Evolutionary conservation across 2,888 invertebrate species (phyloP).

Genomic region (Macrophya annulata): DNA sequence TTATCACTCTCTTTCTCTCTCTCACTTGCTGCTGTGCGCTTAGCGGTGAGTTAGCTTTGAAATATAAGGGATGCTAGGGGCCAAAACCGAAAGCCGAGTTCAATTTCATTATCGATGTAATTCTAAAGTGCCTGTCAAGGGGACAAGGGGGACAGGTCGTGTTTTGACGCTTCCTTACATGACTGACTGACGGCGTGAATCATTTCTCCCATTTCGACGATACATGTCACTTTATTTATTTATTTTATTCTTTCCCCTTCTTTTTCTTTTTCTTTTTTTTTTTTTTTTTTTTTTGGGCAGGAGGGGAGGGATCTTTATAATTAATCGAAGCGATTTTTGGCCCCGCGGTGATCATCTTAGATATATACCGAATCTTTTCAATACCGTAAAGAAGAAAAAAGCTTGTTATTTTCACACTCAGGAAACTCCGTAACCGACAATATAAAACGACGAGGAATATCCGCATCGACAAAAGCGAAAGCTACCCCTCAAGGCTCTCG

Average conservation of each 20-base stretch:
- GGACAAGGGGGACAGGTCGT: constrained; percentile 64
- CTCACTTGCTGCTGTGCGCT: constrained; percentile 54
- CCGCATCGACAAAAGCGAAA: constrained; percentile 36
- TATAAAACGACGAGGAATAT: constrained; percentile 20
- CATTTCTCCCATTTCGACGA: constrained; percentile 39
- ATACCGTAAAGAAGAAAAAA: constrained; percentile 44
- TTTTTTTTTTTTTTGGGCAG: neutral
- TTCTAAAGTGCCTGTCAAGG: constrained; percentile 78
- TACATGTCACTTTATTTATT: constrained; percentile 43
- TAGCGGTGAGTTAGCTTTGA: constrained; percentile 69
- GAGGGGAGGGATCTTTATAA: constrained; percentile 26
- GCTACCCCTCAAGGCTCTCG: constrained; percentile 69
- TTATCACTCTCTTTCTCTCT: constrained; percentile 51
- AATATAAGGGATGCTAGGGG: constrained; percentile 59
- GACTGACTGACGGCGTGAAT: constrained; percentile 58
- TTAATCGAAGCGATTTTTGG: constrained; percentile 42
- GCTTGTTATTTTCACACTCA: constrained; percentile 78
- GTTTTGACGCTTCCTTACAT: constrained; percentile 71
- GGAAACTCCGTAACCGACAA: constrained; percentile 58
- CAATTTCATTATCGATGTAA: constrained; percentile 79
- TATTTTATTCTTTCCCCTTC: neutral
- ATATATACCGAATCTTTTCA: neutral
- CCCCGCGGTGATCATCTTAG: constrained; percentile 1
- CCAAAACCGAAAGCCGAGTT: constrained; percentile 71
- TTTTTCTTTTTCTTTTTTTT: neutral